Evolutionary conservation across 2,797 vertebrate species (phyloP).

Genomic region (Anguilla marmorata): DNA sequence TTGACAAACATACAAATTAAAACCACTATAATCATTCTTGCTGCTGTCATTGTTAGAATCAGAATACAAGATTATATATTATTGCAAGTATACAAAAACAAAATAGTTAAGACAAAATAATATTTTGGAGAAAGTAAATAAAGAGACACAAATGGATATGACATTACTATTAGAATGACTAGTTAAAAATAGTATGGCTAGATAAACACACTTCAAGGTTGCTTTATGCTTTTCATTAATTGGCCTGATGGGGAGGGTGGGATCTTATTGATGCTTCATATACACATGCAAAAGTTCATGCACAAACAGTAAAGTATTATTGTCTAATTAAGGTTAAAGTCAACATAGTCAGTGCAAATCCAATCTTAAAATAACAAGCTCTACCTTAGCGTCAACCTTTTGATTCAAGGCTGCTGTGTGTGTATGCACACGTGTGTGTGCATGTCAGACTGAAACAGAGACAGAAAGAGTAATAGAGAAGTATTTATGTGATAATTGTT

Average conservation of each 20-base stretch:
- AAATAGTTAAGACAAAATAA: background rate
- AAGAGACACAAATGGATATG: background rate
- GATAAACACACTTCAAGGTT: background rate
- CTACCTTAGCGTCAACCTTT: background rate
- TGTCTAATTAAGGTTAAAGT: background rate
- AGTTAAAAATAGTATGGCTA: background rate
- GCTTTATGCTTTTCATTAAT: background rate
- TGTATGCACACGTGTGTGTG: background rate
- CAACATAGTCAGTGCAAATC: background rate
- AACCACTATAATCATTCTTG: background rate
- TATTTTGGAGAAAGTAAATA: background rate
- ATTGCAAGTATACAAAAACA: background rate
- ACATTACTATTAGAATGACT: background rate
- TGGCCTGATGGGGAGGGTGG: background rate
- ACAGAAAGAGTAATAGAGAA: background rate
- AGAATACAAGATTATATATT: background rate
- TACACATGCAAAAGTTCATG: conserved; percentile 29
- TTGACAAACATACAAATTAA: background rate
- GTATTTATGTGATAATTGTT: background rate
- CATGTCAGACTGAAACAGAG: background rate
- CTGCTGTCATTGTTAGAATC: background rate
- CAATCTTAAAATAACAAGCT: background rate
- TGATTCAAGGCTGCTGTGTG: background rate
- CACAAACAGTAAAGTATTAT: conserved; percentile 6
- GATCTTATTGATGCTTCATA: background rate